phyloP scores from a whole-genome alignment of 2,888 invertebrate genomes.

The Diadromus collaris region DNA sequence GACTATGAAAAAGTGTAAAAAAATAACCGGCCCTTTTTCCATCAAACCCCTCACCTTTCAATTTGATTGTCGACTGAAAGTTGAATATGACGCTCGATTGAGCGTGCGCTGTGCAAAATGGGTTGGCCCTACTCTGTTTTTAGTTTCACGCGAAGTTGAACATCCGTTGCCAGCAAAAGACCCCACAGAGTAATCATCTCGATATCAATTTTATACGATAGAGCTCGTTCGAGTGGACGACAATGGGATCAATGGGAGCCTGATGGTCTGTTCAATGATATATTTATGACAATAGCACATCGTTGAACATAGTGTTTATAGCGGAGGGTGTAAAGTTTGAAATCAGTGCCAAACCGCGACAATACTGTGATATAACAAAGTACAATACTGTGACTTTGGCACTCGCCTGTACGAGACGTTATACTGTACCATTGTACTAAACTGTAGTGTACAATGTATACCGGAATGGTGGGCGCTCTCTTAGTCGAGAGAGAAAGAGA shows the following conservation, averaged over 20 bases:
- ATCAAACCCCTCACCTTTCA: neutral
- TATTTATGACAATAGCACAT: neutral
- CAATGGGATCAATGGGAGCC: neutral
- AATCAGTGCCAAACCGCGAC: constrained; percentile 37
- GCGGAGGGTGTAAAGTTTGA: constrained; percentile 17
- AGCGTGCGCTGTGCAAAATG: neutral
- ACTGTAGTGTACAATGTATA: constrained; percentile 27
- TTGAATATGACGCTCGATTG: neutral
- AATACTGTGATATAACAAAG: constrained; percentile 7
- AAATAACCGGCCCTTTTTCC: neutral
- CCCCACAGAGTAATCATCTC: too few species aligned
- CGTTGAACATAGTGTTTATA: neutral
- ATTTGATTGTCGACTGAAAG: neutral
- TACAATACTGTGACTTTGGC: constrained; percentile 22
- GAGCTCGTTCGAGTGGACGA: neutral
- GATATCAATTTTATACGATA: too few species aligned
- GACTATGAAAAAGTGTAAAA: neutral
- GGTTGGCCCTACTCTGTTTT: neutral
- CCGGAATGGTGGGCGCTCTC: constrained; percentile 11
- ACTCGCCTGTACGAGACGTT: neutral
- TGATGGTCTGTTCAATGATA: neutral
- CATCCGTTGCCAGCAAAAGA: neutral
- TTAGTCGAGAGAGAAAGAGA: neutral
- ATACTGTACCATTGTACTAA: constrained; percentile 9
- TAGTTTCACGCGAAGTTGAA: neutral